phyloP scores from a whole-genome alignment of 2,797 vertebrate genomes.

The Anableps anableps region DNA sequence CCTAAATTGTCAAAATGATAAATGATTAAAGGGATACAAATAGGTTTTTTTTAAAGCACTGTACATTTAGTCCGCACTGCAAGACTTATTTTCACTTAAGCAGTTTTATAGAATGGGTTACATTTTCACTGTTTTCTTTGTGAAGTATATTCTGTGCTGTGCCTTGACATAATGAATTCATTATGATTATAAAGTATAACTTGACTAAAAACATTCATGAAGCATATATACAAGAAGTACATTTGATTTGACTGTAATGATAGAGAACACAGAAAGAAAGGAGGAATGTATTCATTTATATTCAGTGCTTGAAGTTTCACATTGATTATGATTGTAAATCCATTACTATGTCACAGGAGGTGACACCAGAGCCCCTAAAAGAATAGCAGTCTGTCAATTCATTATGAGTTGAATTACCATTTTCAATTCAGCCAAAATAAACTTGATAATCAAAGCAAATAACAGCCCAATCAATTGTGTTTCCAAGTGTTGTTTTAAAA shows the following conservation, averaged over 20 bases:
- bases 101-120: neutral
- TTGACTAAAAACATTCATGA: neutral
- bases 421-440: conserved; percentile 79
- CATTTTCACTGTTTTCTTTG: conserved; percentile 15
- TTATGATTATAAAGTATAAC: conserved; percentile 24
- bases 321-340: conserved; percentile 50
- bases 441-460: conserved; percentile 81
- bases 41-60: neutral
- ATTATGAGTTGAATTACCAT: conserved; percentile 56
- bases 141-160: conserved; percentile 16
- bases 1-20: neutral
- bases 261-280: conserved; percentile 11
- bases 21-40: neutral
- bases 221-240: conserved; percentile 12
- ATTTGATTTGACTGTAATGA: conserved; percentile 34
- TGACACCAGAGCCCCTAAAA: conserved; percentile 24
- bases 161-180: conserved; percentile 17
- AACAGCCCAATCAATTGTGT: conserved; percentile 80
- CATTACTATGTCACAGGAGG: conserved; percentile 39
- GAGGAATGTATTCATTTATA: conserved; percentile 27
- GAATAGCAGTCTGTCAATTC: conserved; percentile 56
- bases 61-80: neutral
- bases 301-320: conserved; percentile 18
- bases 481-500: conserved; percentile 71
- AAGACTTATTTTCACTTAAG: conserved; percentile 5